phyloP scores from a whole-genome alignment of 23 tunicate species.

The Ascidia mentula region DNA sequence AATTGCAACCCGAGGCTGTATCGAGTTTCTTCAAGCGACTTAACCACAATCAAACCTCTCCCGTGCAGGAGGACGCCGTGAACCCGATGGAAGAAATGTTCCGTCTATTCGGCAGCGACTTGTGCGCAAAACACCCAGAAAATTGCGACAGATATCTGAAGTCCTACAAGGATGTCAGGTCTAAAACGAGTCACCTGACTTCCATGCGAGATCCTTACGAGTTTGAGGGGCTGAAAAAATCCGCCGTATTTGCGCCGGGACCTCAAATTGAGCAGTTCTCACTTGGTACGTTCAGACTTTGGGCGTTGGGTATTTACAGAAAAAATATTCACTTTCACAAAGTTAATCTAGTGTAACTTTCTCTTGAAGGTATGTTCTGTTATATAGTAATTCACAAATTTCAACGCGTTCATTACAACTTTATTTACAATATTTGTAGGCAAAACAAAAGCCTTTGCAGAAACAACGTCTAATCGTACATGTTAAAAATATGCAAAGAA shows the following conservation, averaged over 20 bases:
- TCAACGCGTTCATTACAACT: too few species aligned
- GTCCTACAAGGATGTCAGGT: slow-evolving; percentile 80
- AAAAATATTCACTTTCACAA: too few species aligned
- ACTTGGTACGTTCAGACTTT: slow-evolving; percentile 30
- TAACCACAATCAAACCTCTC: not conserved
- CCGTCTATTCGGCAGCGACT: slow-evolving; percentile 70
- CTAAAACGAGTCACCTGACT: slow-evolving; percentile 43
- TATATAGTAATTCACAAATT: too few species aligned
- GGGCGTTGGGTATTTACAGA: too few species aligned
- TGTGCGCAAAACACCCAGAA: slow-evolving; percentile 75
- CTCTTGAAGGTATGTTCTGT: too few species aligned
- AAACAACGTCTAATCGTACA: too few species aligned
- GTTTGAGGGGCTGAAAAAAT: slow-evolving; percentile 29
- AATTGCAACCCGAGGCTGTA: slow-evolving; percentile 43
- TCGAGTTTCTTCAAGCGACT: slow-evolving; percentile 33
- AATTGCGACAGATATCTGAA: slow-evolving; percentile 71
- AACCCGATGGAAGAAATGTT: slow-evolving; percentile 94
- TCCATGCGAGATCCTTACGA: slow-evolving; percentile 38
- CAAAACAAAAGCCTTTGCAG: too few species aligned
- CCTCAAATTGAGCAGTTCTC: slow-evolving; percentile 15
- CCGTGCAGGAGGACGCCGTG: not conserved
- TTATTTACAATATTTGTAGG: too few species aligned
- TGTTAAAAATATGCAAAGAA: too few species aligned
- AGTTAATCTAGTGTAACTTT: too few species aligned
- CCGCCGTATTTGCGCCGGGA: not conserved